A percentile compares a stretch with the other conserved stretches of the same genome.
phyloP scores from a whole-genome alignment of 2,888 invertebrate species.

The Agrochola lychnidis region DNA sequence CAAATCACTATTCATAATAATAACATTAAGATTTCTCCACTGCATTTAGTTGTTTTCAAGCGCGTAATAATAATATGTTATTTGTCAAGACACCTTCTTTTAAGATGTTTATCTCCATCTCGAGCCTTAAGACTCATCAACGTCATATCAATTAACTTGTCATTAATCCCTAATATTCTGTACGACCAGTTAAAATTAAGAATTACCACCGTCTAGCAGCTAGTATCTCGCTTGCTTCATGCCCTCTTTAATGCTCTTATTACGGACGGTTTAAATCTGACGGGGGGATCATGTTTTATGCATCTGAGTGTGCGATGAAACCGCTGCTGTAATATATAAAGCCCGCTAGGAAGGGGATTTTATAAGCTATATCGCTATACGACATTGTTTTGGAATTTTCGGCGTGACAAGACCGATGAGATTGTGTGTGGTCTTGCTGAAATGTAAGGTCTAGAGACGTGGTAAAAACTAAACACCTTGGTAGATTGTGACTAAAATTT shows the following conservation, averaged over 20 bases:
- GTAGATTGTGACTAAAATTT: constrained; percentile 22
- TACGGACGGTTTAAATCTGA: constrained; percentile 90
- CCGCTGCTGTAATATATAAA: constrained; percentile 87
- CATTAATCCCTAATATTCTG: constrained; percentile 36
- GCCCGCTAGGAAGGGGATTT: constrained; percentile 84
- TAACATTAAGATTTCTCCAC: not conserved
- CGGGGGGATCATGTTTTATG: constrained; percentile 90
- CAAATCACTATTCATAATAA: not conserved
- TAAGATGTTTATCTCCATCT: not conserved
- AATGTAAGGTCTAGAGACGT: constrained; percentile 56
- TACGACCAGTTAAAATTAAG: constrained; percentile 70
- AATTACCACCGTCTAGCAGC: constrained; percentile 67
- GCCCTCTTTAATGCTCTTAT: constrained; percentile 87
- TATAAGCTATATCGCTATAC: constrained; percentile 81
- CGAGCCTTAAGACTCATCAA: not conserved
- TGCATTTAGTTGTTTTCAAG: not conserved
- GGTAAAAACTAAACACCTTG: constrained; percentile 42
- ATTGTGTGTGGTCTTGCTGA: constrained; percentile 60
- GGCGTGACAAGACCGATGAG: constrained; percentile 65
- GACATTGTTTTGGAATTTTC: constrained; percentile 80
- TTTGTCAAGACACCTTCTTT: not conserved
- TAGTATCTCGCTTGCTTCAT: constrained; percentile 75
- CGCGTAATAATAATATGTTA: not conserved
- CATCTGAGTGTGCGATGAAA: constrained; percentile 88
- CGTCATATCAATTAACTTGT: constrained; percentile 8